Evolutionary conservation across 2,888 invertebrate genomes (phyloP).

Genomic region (Dicyrtomina minuta): DNA sequence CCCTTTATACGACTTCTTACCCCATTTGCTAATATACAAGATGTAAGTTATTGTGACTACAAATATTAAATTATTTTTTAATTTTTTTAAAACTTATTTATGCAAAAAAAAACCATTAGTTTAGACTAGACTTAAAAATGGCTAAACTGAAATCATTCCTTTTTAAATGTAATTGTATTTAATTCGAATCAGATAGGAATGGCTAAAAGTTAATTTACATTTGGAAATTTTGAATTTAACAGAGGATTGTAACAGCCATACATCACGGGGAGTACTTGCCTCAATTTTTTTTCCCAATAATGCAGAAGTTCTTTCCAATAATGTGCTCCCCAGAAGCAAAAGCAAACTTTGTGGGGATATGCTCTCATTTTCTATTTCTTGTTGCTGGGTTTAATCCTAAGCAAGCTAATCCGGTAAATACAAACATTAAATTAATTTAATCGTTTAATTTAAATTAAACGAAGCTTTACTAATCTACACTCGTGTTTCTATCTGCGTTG

Average conservation of each 20-base stretch:
- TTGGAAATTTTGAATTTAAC: background rate
- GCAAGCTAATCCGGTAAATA: constrained; percentile 35
- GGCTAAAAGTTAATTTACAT: too few relatives aligned
- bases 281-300: constrained; percentile 26
- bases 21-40: background rate
- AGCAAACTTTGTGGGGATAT: constrained; percentile 17
- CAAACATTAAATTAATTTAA: too few relatives aligned
- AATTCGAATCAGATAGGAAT: too few relatives aligned
- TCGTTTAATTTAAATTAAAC: background rate
- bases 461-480: background rate
- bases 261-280: constrained; percentile 34
- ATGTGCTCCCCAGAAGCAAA: constrained; percentile 32
- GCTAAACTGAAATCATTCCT: too few relatives aligned
- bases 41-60: too few relatives aligned
- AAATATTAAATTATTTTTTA: background rate
- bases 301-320: constrained; percentile 28
- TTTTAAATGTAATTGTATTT: too few relatives aligned
- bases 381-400: constrained; percentile 27
- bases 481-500: too few relatives aligned
- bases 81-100: background rate
- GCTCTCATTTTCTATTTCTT: constrained; percentile 24
- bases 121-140: too few relatives aligned
- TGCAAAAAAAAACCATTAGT: too few relatives aligned
- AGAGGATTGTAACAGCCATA: constrained; percentile 12
- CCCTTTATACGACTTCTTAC: constrained; percentile 6